Conservation (phyloP, 2,888 invertebrate species). For the Lycocerus yunnanus region DNA sequence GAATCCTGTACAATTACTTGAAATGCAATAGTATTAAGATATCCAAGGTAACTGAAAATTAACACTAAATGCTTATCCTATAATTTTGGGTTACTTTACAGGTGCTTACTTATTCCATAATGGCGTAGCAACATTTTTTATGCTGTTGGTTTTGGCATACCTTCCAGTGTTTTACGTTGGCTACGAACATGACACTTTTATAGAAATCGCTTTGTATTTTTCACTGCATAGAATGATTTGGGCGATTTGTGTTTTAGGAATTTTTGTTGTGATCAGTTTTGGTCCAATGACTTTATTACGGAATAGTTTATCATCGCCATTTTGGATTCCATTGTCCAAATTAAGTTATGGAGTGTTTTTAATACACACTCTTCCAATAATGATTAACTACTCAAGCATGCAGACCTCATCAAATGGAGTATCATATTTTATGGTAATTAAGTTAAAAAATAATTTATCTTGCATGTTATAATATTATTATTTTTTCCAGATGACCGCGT, state of each 20-base stretch:
- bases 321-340: background rate
- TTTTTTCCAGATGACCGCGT: too few relatives aligned
- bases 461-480: too few relatives aligned
- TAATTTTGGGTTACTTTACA: background rate
- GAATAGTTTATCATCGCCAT: background rate
- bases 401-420: too few relatives aligned
- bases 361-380: background rate
- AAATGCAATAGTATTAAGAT: background rate
- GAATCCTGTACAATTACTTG: background rate
- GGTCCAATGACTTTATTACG: background rate
- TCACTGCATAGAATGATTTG: background rate
- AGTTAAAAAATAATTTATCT: too few relatives aligned
- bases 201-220: background rate
- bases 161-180: background rate
- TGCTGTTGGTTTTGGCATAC: background rate
- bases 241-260: background rate
- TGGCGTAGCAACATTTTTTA: background rate
- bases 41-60: background rate
- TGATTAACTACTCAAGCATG: too few relatives aligned
- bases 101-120: background rate
- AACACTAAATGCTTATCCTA: too few relatives aligned
- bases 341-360: background rate
- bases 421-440: too few relatives aligned
- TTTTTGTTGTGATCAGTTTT: background rate
- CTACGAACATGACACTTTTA: background rate